A percentile compares a stretch with the other conserved stretches of the same genome.
These are phyloP conservation scores for Gastrophysa polygoni DNA, from an alignment of 2,888 invertebrate species.

Conservation along the genomic window DNA sequence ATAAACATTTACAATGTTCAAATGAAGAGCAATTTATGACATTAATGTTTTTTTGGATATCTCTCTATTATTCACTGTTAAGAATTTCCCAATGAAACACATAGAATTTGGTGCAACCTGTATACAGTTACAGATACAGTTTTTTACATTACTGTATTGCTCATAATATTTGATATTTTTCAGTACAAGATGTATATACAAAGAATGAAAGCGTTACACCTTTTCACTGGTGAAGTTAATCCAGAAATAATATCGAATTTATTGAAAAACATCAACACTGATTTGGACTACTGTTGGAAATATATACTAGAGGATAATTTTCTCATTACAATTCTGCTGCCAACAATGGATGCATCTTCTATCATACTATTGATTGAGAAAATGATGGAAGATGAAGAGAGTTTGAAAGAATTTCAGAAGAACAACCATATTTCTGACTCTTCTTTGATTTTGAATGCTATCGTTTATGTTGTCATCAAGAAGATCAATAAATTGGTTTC, in stretches of 20 bases:
- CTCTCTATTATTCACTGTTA: too few species aligned
- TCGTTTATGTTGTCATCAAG: constrained; percentile 40
- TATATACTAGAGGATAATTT: constrained; percentile 49
- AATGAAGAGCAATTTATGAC: too few species aligned
- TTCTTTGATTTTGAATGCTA: constrained; percentile 38
- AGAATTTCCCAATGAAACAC: too few species aligned
- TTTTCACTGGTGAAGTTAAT: constrained; percentile 48
- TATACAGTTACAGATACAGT: too few species aligned
- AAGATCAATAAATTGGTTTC: constrained; percentile 49
- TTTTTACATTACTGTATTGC: too few species aligned
- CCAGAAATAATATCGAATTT: constrained; percentile 45
- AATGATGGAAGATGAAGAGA: constrained; percentile 27
- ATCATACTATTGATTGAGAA: constrained; percentile 39
- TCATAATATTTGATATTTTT: constrained; percentile 40
- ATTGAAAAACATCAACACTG: constrained; percentile 39
- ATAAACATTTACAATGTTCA: too few species aligned
- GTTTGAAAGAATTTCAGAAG: constrained; percentile 26
- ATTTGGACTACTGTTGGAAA: constrained; percentile 46
- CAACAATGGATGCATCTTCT: constrained; percentile 42
- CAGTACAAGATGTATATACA: constrained; percentile 54
- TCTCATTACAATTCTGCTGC: constrained; percentile 44
- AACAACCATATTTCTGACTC: constrained; percentile 35
- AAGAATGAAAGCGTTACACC: constrained; percentile 48
- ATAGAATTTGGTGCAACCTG: background rate
- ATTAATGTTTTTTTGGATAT: too few species aligned